Percentiles rank a stretch among this genome's conserved stretches.
Evolutionary conservation across 2,113 vertebrate species (phyloP).

Genomic region (Perca flavescens): DNA sequence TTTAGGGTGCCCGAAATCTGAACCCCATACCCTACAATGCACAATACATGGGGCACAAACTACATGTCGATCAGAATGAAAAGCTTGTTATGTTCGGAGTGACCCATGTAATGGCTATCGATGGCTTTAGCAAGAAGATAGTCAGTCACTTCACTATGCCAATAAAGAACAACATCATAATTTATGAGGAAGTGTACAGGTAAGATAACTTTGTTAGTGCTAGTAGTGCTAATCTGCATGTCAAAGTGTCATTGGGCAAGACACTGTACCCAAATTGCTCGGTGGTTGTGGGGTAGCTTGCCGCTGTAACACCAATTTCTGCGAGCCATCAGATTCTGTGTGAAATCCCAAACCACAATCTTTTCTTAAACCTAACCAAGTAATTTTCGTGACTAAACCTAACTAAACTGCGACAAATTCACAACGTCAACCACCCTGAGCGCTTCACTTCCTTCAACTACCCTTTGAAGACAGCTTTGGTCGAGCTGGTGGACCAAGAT

Average conservation of each 20-base stretch:
- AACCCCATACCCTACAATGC: not conserved
- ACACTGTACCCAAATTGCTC: no score
- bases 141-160: not conserved
- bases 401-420: no score
- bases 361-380: no score
- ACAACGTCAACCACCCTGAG: no score
- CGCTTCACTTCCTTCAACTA: not conserved
- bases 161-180: not conserved
- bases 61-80: not conserved
- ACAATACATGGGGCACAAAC: not conserved
- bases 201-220: not conserved
- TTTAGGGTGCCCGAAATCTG: not conserved
- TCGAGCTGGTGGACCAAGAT: not conserved
- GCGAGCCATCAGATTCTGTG: no score
- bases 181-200: not conserved
- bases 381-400: no score
- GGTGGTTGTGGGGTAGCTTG: no score
- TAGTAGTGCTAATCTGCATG: no score
- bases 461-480: not conserved
- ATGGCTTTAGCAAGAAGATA: no score
- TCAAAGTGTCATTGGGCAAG: no score
- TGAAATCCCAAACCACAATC: no score
- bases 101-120: not conserved
- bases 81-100: constrained; percentile 1
- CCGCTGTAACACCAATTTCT: no score